phyloP scores from a whole-genome alignment of 2,888 invertebrate genomes.

The Scrobipalpa costella region DNA sequence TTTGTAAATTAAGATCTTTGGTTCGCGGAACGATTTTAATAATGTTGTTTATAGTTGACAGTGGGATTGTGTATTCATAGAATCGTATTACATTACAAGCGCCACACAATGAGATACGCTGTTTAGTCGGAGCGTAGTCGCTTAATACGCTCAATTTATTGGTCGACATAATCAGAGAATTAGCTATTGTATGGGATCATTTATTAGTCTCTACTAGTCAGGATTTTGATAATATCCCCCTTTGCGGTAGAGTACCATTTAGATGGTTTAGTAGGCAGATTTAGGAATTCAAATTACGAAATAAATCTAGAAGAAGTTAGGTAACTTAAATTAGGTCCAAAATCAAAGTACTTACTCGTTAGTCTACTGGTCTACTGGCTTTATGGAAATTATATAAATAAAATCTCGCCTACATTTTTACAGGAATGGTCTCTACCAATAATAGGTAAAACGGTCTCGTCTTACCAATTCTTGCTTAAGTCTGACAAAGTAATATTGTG shows the following conservation, averaged over 20 bases:
- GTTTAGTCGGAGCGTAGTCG: conserved; percentile 5
- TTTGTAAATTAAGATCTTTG: conserved; percentile 53
- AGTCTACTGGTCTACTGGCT: too few relatives aligned
- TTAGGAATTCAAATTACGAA: background rate
- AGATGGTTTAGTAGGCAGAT: background rate
- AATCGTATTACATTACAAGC: conserved; percentile 23
- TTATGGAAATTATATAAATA: too few relatives aligned
- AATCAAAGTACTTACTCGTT: too few relatives aligned
- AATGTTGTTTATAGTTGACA: conserved; percentile 27
- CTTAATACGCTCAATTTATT: conserved; percentile 21
- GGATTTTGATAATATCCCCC: conserved; percentile 20
- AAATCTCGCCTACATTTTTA: too few relatives aligned
- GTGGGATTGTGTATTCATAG: conserved; percentile 20
- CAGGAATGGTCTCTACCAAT: too few relatives aligned
- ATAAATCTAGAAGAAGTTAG: background rate
- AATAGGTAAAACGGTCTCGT: too few relatives aligned
- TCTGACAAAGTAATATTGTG: too few relatives aligned
- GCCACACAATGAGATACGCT: conserved; percentile 22
- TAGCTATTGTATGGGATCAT: conserved; percentile 19
- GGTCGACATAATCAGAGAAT: conserved; percentile 18
- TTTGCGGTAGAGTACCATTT: conserved; percentile 19
- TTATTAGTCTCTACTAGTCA: conserved; percentile 18
- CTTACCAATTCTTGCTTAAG: too few relatives aligned
- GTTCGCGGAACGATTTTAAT: conserved; percentile 36
- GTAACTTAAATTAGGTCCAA: too few relatives aligned